Conservation (phyloP, 1,140 invertebrate species). For the Aphis gossypii region DNA sequence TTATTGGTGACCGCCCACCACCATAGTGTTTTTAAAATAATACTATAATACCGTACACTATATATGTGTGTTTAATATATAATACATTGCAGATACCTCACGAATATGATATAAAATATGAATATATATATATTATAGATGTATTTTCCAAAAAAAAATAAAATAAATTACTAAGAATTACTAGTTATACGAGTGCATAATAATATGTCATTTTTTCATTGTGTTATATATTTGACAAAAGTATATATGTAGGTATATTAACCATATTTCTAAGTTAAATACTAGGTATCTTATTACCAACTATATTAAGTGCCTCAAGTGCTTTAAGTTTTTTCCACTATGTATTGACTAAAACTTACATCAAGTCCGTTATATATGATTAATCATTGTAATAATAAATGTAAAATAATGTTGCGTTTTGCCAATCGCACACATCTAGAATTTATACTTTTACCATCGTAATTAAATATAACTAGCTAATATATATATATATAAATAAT, state of each 20-base stretch:
- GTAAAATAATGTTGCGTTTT: not conserved
- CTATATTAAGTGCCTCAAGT: not conserved
- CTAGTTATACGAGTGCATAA: too few relatives aligned
- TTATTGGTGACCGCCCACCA: not conserved
- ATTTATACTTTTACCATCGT: not conserved
- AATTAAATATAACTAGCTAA: not conserved
- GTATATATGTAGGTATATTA: not conserved
- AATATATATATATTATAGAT: too few relatives aligned
- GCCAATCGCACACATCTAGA: not conserved
- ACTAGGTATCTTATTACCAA: not conserved
- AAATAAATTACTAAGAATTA: too few relatives aligned
- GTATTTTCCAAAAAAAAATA: too few relatives aligned
- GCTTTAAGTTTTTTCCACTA: not conserved
- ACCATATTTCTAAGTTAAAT: not conserved
- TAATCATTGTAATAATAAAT: not conserved
- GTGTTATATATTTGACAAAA: not conserved
- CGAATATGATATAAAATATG: too few relatives aligned
- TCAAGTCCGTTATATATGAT: not conserved
- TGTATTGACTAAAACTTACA: not conserved
- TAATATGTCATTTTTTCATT: not conserved
- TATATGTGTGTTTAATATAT: not conserved
- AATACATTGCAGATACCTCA: too few relatives aligned
- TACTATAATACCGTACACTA: not conserved
- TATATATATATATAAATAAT: not conserved
- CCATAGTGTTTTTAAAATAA: not conserved